These are phyloP conservation scores for Dryocosmus kuriphilus DNA, from an alignment of 2,888 invertebrate species.

Conservation along the genomic window DNA sequence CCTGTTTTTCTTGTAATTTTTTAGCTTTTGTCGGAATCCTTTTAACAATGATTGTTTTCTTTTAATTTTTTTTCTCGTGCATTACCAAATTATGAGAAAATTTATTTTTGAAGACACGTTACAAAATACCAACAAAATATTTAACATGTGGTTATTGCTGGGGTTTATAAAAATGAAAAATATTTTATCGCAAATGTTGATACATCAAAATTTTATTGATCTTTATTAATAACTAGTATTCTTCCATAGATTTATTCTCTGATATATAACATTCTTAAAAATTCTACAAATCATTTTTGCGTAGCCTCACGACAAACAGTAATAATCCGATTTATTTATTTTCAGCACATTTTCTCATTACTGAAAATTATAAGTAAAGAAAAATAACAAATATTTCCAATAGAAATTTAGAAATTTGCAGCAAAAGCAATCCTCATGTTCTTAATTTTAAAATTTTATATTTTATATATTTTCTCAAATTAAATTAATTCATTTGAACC, in stretches of 20 bases:
- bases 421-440: constrained; percentile 13
- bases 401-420: neutral
- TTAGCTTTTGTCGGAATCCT: no score
- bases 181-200: neutral
- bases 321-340: neutral
- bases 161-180: constrained; percentile 7
- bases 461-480: neutral
- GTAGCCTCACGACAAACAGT: neutral
- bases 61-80: no score
- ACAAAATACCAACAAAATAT: no score
- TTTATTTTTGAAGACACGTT: no score
- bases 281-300: neutral
- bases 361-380: neutral
- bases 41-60: no score
- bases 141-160: no score
- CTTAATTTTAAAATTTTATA: neutral
- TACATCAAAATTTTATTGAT: constrained; percentile 45
- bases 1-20: no score
- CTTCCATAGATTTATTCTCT: constrained; percentile 16
- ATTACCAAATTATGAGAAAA: no score
- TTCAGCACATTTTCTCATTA: neutral
- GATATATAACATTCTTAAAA: constrained; percentile 2
- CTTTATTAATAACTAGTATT: neutral
- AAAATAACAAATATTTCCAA: neutral
- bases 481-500: neutral